These are phyloP conservation scores for Callimico goeldii DNA, from an alignment of 2,797 vertebrate genomes.

Conservation along the genomic window DNA sequence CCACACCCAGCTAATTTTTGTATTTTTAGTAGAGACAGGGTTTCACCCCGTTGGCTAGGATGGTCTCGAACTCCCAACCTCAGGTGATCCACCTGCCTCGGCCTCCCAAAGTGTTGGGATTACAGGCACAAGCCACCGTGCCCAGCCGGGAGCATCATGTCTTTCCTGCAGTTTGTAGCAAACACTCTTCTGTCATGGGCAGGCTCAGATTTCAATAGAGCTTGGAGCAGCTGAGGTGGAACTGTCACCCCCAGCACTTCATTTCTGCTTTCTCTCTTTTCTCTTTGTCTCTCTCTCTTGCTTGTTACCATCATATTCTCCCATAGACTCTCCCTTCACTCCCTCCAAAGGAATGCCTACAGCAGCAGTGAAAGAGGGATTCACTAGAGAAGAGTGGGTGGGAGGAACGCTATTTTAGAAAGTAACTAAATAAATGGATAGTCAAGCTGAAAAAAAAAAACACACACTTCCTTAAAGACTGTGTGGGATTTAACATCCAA, in stretches of 20 bases:
- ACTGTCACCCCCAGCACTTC: not conserved
- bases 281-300: not conserved
- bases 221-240: rapidly evolving
- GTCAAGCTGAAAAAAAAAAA: conserved; percentile 52
- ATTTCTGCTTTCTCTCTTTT: not conserved
- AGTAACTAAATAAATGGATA: conserved; percentile 42
- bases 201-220: not conserved
- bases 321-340: not conserved
- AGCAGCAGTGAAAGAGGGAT: not conserved
- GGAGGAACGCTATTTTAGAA: conserved; percentile 54
- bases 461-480: conserved; percentile 58
- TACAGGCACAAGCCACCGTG: not conserved
- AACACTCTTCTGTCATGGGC: not conserved
- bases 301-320: not conserved
- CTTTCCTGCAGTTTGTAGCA: not conserved
- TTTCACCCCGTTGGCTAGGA: not conserved
- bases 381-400: not conserved
- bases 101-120: not conserved
- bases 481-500: conserved; percentile 61
- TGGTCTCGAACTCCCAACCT: not conserved
- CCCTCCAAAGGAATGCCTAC: not conserved
- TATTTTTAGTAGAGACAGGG: not conserved
- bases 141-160: rapidly evolving
- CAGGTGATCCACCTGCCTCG: not conserved
- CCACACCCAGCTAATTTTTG: not conserved